A percentile compares a stretch with the other conserved stretches of the same genome.
These are phyloP conservation scores for Saguinus midas DNA, from an alignment of 2,113 vertebrate species.

Conservation along the genomic window DNA sequence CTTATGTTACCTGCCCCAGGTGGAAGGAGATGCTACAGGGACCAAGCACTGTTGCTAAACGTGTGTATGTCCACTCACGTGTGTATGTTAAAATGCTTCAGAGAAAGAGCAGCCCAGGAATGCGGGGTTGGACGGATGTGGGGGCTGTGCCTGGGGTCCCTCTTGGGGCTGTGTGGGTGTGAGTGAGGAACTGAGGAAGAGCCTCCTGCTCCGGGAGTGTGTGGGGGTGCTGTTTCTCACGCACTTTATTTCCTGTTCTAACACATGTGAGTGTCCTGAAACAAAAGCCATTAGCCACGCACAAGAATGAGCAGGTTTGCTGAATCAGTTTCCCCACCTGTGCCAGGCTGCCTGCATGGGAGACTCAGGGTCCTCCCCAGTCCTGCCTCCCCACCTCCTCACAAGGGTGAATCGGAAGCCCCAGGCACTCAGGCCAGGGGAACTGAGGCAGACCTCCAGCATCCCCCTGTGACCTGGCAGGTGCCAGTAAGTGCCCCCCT, in stretches of 20 bases:
- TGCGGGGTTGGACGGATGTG: accelerated
- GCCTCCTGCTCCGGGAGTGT: neutral
- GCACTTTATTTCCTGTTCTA: neutral
- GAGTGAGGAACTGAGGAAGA: neutral
- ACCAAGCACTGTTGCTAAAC: accelerated
- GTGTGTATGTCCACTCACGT: accelerated
- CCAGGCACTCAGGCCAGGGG: neutral
- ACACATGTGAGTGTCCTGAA: neutral
- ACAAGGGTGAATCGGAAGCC: neutral
- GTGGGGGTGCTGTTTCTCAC: neutral
- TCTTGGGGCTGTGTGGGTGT: neutral
- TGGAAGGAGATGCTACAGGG: neutral
- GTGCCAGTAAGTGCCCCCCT: neutral
- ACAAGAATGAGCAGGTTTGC: neutral
- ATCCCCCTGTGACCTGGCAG: neutral
- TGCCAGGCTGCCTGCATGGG: neutral
- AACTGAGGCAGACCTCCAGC: neutral
- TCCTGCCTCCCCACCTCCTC: neutral
- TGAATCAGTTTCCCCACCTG: neutral
- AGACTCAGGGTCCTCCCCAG: neutral
- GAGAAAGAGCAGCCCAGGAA: neutral
- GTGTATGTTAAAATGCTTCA: neutral
- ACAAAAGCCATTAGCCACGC: neutral
- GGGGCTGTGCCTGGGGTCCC: neutral
- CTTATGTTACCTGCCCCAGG: too few relatives aligned